A percentile compares a stretch with the other conserved stretches of the same genome.
Evolutionary conservation across 2,113 vertebrate species (phyloP).

Genomic region (Neomonachus schauinslandi): DNA sequence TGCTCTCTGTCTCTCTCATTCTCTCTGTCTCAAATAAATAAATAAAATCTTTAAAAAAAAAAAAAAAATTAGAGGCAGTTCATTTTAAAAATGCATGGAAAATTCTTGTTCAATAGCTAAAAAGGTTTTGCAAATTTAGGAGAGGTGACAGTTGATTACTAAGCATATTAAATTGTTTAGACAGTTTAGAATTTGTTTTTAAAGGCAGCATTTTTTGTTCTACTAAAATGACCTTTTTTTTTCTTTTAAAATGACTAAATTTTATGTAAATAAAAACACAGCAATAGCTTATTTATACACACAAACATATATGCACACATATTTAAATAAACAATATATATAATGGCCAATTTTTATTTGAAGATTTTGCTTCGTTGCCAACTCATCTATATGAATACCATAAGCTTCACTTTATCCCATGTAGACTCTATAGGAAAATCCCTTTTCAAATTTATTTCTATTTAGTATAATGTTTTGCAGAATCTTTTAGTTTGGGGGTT

Average conservation of each 20-base stretch:
- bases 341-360: constrained; percentile 34
- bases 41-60: no score
- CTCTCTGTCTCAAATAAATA: no score
- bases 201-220: constrained; percentile 39
- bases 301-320: not conserved
- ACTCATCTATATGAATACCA: constrained; percentile 2
- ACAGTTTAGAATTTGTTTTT: constrained; percentile 28
- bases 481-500: not conserved
- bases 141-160: not conserved
- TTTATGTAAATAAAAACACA: constrained; percentile 15
- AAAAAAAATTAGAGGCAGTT: constrained; percentile 30
- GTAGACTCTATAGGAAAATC: not conserved
- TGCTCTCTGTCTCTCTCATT: no score
- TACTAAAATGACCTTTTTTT: not conserved
- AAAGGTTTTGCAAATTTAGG: not conserved
- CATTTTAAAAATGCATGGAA: not conserved
- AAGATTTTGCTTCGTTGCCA: not conserved
- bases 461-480: not conserved
- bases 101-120: constrained; percentile 17
- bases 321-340: not conserved
- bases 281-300: not conserved
- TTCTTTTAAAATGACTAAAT: constrained; percentile 25
- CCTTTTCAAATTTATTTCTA: constrained; percentile 10
- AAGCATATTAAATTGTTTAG: not conserved
- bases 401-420: constrained; percentile 14